phyloP scores from a whole-genome alignment of 2,888 invertebrate genomes.

The Noctua pronuba region DNA sequence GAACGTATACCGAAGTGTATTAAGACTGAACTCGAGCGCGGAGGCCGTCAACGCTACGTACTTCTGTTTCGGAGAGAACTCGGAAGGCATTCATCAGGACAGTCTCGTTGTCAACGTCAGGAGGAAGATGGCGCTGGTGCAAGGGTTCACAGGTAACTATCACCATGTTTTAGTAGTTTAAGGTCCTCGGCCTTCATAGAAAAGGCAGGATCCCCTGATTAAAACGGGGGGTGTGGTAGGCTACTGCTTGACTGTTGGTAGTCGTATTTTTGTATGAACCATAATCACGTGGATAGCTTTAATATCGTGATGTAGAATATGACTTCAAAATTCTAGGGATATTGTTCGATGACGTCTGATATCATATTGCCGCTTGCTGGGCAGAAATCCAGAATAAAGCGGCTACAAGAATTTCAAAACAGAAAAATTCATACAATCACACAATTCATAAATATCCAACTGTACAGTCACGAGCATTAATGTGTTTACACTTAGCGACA shows the following conservation, averaged over 20 bases:
- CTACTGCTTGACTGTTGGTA: not conserved
- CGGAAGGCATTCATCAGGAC: constrained; percentile 79
- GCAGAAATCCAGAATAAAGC: too few relatives aligned
- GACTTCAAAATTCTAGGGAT: too few relatives aligned
- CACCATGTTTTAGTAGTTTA: too few relatives aligned
- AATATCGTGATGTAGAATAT: not conserved
- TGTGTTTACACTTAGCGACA: too few relatives aligned
- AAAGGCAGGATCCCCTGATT: not conserved
- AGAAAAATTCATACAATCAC: too few relatives aligned
- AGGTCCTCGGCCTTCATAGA: not conserved
- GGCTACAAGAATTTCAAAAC: too few relatives aligned
- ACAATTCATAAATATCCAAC: too few relatives aligned
- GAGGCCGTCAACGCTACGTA: constrained; percentile 77
- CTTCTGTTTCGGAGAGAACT: constrained; percentile 83
- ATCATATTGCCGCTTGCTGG: too few relatives aligned
- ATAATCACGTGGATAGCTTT: not conserved
- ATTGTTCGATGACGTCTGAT: too few relatives aligned
- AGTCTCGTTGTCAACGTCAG: constrained; percentile 74
- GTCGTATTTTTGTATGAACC: not conserved
- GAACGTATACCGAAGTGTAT: constrained; percentile 76
- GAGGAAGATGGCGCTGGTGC: constrained; percentile 73
- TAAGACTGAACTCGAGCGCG: constrained; percentile 75
- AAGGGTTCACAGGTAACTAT: constrained; percentile 76
- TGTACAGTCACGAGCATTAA: too few relatives aligned
- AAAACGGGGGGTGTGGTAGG: not conserved